Conservation (phyloP, 1,140 invertebrate species). For the Calosoma granatense region DNA sequence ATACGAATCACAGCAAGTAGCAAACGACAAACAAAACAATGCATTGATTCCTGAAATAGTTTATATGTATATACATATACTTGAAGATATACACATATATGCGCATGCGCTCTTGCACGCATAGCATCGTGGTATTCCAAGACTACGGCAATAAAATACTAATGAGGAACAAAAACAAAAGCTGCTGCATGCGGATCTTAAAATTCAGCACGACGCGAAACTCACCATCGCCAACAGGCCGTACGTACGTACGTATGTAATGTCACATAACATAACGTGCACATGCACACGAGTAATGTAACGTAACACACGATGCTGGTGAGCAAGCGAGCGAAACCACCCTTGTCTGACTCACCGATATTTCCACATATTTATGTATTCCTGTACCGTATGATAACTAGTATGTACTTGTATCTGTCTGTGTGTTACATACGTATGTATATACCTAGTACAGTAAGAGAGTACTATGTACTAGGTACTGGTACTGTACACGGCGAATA, state of each 20-base stretch:
- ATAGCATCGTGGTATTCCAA: background rate
- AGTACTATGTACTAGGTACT: too few species aligned
- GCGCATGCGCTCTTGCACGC: background rate
- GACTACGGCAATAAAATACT: background rate
- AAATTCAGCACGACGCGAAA: background rate
- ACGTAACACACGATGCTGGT: background rate
- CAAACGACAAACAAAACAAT: background rate
- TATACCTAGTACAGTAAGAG: too few species aligned
- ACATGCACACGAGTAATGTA: background rate
- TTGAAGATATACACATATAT: background rate
- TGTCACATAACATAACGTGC: background rate
- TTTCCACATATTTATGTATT: background rate
- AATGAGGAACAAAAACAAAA: background rate
- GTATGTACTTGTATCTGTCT: too few species aligned
- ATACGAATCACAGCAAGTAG: too few species aligned
- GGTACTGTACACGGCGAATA: too few species aligned
- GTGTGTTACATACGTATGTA: too few species aligned
- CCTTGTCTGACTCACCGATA: background rate
- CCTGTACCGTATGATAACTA: background rate
- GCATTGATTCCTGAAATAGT: background rate
- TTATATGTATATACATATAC: background rate
- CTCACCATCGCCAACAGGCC: background rate
- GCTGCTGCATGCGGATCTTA: background rate
- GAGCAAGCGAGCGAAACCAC: background rate
- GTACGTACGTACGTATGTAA: background rate